Evolutionary conservation across 2,888 invertebrate genomes (phyloP), one percentile per base, ranked within the genome.

Genomic region (Steinernema hermaphroditum): DNA sequence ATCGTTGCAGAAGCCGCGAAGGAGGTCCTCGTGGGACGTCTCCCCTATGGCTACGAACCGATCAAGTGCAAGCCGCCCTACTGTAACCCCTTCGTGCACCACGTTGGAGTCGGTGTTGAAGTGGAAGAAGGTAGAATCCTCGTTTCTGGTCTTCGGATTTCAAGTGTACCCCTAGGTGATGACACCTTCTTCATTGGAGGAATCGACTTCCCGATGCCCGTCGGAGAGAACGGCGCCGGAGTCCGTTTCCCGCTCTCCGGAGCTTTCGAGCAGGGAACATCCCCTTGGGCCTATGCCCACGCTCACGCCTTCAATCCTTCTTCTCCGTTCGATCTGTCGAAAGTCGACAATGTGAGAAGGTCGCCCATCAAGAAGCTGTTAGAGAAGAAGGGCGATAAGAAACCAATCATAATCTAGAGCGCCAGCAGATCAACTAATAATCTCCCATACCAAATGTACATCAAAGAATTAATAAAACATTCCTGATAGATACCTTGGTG

Each of bases 31-130:
- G 81, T 84, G 14, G 83, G 82, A 24, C 71, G 81, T 29, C 77
- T 84, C 70, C 84, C 84, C n/a, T 82, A 83, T 62, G 83, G 83
- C 43, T 84, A 82, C 68, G 80, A 82, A 72, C 84, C 84, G 29
- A 80, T 83, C 57, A 81, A 80, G 49, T 84, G 84, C 76, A 83
- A 84, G 62, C 84, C 84, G 9, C 84, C 84, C 62, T 83, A 83
- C 70, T 84, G 84, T 75, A 84, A 84, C 70, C 84, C 84, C 8
- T 84, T 84, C 75, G 83, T 84, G 8, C 81, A 82, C 72, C 79
- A 80, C 68, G 73, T 80, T 19, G 84, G 78, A 68, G 81, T 83
- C 0, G 84, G 78, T 14, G 82, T 82, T 4, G 83, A 84, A 75
- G 78, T 84, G 0, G 83, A 83, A 54, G 78, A 80, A 62, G 80